Evolutionary conservation across 2,797 vertebrate genomes (phyloP).

Genomic region (Miichthys miiuy): DNA sequence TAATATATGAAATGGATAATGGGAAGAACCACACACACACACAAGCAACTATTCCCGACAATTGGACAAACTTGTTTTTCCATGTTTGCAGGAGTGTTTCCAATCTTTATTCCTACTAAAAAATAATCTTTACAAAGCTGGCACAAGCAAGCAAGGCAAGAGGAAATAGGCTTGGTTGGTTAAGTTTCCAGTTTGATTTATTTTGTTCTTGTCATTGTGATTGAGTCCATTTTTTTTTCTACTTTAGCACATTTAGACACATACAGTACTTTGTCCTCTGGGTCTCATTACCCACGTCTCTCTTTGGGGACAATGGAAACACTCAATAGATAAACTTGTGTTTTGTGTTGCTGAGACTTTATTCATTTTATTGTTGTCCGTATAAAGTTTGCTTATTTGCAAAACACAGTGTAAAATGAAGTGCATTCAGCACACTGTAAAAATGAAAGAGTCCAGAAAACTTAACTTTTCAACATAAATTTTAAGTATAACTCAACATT

Average conservation of each 20-base stretch:
- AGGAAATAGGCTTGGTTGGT: not conserved
- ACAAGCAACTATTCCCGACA: not conserved
- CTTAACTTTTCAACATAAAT: not conserved
- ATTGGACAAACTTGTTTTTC: conserved; percentile 10
- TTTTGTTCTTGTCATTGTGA: conserved; percentile 7
- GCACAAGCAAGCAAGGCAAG: not conserved
- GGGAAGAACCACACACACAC: not conserved
- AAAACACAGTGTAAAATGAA: not conserved
- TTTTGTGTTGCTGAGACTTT: conserved; percentile 31
- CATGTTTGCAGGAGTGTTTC: conserved; percentile 4
- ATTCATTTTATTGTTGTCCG: not conserved
- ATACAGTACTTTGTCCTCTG: conserved; percentile 8
- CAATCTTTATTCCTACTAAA: not conserved
- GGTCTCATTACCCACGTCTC: conserved; percentile 33
- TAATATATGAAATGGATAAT: not conserved
- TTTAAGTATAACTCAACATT: not conserved
- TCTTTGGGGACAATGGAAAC: conserved; percentile 7
- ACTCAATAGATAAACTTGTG: conserved; percentile 7
- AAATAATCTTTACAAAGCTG: not conserved
- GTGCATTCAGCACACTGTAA: not conserved
- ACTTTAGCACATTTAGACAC: conserved; percentile 9
- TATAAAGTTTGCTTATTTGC: conserved; percentile 11
- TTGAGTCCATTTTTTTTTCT: not conserved
- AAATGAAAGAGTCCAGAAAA: not conserved
- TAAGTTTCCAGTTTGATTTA: not conserved